Evolutionary conservation across 2,888 invertebrate species (phyloP), one percentile per base, ranked within the genome.

Genomic region (Dryobotodes eremita): DNA sequence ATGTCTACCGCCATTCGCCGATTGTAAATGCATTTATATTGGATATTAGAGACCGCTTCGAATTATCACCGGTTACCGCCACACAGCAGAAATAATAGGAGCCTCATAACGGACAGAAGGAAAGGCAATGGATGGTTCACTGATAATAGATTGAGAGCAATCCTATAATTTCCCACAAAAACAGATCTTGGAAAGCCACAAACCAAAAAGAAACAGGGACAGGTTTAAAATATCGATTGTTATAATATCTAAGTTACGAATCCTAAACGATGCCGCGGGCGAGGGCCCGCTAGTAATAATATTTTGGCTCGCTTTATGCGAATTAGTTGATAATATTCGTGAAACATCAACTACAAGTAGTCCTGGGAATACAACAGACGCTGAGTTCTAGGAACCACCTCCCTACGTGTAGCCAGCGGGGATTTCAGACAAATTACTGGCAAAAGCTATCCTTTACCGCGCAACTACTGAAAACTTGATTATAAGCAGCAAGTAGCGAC

Each of bases 391-490:
- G 68, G 85, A 82, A 82, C 68, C 80, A 72, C 82, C 80, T 86
- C 85, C 75, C 77, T 80, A 68, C 79, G 79, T 77, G 82, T 82
- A 82, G 91, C 91, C 92, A 85, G 88, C 82, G 91, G 92, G 89
- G 86, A 89, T 89, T 89, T 86, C 77, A 83, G 78, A 86, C 86
- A 89, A 91, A 89, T 90, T 88, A 88, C 89, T 83, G 84, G 83
- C 83, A 82, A 85, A 83, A 89, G 90, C 88, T 89, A 90, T 91
- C 90, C 90, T 89, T 89, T 85, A 88, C 85, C 81, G 79, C 83
- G 85, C 82, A 90, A 90, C 89, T 90, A 86, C 87, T 86, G 88
- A 86, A 88, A 90, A 92, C 89, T 88, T 87, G 89, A 90, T 91
- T 89, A 91, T 80, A 87, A 89, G 85, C 88, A 85, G 74, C 48